Conservation (phyloP, 2,797 vertebrate species). For the Leucoraja ocellata region DNA sequence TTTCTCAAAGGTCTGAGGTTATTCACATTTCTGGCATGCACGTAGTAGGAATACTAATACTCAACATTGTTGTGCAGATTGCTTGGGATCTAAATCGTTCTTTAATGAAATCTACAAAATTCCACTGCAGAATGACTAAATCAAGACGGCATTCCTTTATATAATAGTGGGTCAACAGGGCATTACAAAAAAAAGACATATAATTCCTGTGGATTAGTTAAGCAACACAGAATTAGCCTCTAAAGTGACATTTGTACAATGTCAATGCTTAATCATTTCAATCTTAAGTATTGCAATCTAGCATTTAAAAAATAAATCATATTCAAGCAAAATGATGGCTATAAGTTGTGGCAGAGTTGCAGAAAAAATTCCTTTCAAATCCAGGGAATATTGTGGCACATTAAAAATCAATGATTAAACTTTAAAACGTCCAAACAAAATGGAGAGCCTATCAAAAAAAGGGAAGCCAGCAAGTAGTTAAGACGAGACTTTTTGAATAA, state of each 20-base stretch:
- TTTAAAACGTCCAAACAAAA: background rate
- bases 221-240: background rate
- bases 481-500: conserved; percentile 17
- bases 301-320: background rate
- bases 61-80: background rate
- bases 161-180: background rate
- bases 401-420: background rate
- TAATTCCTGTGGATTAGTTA: background rate
- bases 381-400: background rate
- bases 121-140: background rate
- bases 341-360: no score
- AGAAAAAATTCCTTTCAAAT: background rate
- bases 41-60: background rate
- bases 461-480: conserved; percentile 18
- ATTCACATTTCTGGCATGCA: background rate
- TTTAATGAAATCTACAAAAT: background rate
- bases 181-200: background rate
- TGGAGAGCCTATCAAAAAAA: background rate
- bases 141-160: background rate
- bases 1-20: background rate
- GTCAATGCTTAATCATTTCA: background rate
- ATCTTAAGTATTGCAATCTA: background rate
- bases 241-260: background rate
- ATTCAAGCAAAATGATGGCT: no score
- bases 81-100: background rate